Evolutionary conservation across 2,888 invertebrate genomes (phyloP).

Genomic region (Carpatolechia fugitivella): DNA sequence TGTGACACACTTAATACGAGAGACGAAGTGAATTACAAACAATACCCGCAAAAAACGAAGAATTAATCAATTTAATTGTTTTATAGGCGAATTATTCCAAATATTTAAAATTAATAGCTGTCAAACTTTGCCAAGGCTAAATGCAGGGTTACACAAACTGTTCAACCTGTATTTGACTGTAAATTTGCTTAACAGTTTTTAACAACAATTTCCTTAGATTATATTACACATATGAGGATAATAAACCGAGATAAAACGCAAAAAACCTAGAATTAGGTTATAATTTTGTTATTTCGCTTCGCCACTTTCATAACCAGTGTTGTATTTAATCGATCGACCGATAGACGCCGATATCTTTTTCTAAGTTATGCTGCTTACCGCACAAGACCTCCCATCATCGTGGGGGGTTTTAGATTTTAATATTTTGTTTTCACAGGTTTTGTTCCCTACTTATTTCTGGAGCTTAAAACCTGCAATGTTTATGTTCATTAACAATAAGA

Average conservation of each 20-base stretch:
- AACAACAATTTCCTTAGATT: not conserved
- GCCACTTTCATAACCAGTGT: constrained; percentile 4
- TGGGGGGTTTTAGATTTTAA: too few relatives aligned
- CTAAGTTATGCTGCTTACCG: too few relatives aligned
- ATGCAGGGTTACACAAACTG: constrained; percentile 24
- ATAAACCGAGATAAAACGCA: not conserved
- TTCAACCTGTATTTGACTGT: not conserved
- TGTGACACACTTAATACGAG: constrained; percentile 2
- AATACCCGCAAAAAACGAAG: not conserved
- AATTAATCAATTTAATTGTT: not conserved
- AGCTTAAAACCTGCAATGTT: too few relatives aligned
- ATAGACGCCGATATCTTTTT: too few relatives aligned
- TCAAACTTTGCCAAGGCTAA: constrained; percentile 40
- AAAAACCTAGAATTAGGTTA: constrained; percentile 31
- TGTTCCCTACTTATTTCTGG: too few relatives aligned
- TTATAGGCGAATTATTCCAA: not conserved
- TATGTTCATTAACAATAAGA: too few relatives aligned
- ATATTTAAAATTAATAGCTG: constrained; percentile 25
- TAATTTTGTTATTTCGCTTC: constrained; percentile 35
- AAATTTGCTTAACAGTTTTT: not conserved
- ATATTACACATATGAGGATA: not conserved
- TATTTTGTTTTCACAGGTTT: too few relatives aligned
- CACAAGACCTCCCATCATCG: too few relatives aligned
- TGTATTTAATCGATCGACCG: not conserved
- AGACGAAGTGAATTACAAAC: not conserved